phyloP scores from a whole-genome alignment of 1,140 invertebrate species.

The Apis cerana region DNA sequence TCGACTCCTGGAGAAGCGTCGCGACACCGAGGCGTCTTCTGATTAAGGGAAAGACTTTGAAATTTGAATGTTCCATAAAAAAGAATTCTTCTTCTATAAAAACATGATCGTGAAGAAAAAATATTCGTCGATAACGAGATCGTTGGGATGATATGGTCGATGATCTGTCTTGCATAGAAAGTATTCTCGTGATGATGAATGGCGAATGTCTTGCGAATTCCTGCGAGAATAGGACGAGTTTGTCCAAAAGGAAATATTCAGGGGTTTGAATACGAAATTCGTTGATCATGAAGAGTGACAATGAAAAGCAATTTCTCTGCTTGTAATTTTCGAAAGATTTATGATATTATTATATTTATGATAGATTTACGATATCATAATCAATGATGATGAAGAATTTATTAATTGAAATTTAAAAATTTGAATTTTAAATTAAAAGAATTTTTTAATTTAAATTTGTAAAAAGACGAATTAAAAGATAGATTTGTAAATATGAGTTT shows the following conservation, averaged over 20 bases:
- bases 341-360: too few relatives aligned
- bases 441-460: too few relatives aligned
- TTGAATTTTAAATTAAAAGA: too few relatives aligned
- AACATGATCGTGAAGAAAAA: too few relatives aligned
- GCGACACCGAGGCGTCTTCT: neutral
- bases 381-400: too few relatives aligned
- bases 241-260: neutral
- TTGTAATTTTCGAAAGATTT: neutral
- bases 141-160: neutral
- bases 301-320: neutral
- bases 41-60: slow-evolving; percentile 24
- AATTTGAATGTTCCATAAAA: slow-evolving; percentile 51
- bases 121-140: slow-evolving; percentile 29
- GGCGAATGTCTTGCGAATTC: neutral
- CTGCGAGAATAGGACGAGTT: neutral
- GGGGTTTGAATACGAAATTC: neutral
- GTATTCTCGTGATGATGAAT: slow-evolving; percentile 18
- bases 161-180: neutral
- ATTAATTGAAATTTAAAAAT: too few relatives aligned
- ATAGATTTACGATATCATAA: too few relatives aligned
- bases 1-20: slow-evolving; percentile 59
- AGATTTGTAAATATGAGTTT: too few relatives aligned
- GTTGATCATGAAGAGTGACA: neutral
- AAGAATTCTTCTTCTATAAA: slow-evolving; percentile 5
- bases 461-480: too few relatives aligned